Conservation (phyloP, 2,113 vertebrate species). For the Morone saxatilis region DNA sequence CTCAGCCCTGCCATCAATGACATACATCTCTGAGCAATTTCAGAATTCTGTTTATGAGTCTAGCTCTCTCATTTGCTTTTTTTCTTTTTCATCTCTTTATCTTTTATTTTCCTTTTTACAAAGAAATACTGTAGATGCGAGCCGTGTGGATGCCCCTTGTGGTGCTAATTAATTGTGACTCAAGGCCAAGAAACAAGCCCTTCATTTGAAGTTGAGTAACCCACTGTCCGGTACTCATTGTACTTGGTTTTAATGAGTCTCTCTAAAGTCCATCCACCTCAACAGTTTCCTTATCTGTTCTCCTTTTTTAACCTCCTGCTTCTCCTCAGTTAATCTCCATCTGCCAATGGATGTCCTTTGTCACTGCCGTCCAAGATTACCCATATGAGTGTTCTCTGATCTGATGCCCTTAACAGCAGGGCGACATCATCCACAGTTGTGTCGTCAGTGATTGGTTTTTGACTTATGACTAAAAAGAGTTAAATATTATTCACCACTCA, state of each 20-base stretch:
- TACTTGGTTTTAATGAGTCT: constrained; percentile 72
- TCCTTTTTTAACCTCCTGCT: constrained; percentile 19
- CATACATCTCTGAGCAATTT: constrained; percentile 33
- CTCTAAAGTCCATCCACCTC: constrained; percentile 43
- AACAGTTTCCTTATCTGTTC: constrained; percentile 43
- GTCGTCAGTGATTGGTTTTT: constrained; percentile 18
- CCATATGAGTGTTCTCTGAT: constrained; percentile 18
- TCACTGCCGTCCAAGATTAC: constrained; percentile 33
- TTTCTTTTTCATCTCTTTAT: constrained; percentile 32
- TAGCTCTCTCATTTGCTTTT: constrained; percentile 15
- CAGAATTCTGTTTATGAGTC: constrained; percentile 36
- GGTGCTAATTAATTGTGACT: constrained; percentile 80
- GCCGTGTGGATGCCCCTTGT: constrained; percentile 46
- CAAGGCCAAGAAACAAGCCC: constrained; percentile 71
- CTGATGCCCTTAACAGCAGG: constrained; percentile 24
- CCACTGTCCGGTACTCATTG: constrained; percentile 57
- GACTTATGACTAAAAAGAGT: constrained; percentile 16
- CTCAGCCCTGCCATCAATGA: constrained; percentile 5
- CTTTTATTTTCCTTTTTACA: constrained; percentile 13
- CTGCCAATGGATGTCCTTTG: constrained; percentile 21
- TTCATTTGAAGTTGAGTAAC: constrained; percentile 69
- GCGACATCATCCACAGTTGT: not conserved
- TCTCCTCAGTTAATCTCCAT: constrained; percentile 23
- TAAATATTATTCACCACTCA: not conserved
- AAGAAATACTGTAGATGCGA: constrained; percentile 23